Conservation (phyloP, 2,113 vertebrate genomes). For the Lampris megalopsis region DNA sequence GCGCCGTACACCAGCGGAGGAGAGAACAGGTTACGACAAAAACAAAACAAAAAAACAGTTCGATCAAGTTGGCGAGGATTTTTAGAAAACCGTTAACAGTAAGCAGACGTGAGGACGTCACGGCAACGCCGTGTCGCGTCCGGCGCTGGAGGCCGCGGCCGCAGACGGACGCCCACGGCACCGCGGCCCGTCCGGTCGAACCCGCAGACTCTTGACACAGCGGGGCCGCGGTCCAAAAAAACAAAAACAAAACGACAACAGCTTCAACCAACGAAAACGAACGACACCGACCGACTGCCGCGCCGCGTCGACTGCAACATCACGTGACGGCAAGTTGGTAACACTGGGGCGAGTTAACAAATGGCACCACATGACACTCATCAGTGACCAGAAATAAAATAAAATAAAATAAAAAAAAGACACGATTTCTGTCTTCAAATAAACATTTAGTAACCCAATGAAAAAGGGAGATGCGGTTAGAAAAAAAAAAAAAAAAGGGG, state of each 20-base stretch:
- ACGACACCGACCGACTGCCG: slow-evolving; percentile 52
- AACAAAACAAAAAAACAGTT: slow-evolving; percentile 43
- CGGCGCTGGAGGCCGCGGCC: not conserved
- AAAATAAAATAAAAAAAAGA: slow-evolving; percentile 16
- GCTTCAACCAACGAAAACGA: slow-evolving; percentile 6
- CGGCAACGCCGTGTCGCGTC: slow-evolving; percentile 30
- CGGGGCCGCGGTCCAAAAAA: no score
- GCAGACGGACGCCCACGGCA: not conserved
- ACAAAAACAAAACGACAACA: slow-evolving; percentile 4
- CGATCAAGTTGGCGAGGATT: slow-evolving; percentile 58
- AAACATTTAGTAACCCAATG: slow-evolving; percentile 65
- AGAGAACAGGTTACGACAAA: slow-evolving; percentile 1
- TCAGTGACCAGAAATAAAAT: slow-evolving; percentile 9
- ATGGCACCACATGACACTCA: slow-evolving; percentile 69
- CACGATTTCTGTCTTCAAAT: slow-evolving; percentile 57
- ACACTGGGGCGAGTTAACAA: slow-evolving; percentile 47
- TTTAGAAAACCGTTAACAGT: slow-evolving; percentile 23
- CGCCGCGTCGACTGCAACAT: slow-evolving; percentile 60
- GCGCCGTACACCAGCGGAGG: slow-evolving; percentile 42
- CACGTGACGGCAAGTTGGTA: slow-evolving; percentile 36
- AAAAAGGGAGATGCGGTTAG: slow-evolving; percentile 48
- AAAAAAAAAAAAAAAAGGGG: slow-evolving; percentile 41
- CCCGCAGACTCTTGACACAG: no score
- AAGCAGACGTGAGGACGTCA: slow-evolving; percentile 25
- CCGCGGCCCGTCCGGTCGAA: no score